Percentiles rank a stretch among this genome's conserved stretches.
phyloP scores from a whole-genome alignment of 92 coral and sea anemone genomes.

The Metridium senile region DNA sequence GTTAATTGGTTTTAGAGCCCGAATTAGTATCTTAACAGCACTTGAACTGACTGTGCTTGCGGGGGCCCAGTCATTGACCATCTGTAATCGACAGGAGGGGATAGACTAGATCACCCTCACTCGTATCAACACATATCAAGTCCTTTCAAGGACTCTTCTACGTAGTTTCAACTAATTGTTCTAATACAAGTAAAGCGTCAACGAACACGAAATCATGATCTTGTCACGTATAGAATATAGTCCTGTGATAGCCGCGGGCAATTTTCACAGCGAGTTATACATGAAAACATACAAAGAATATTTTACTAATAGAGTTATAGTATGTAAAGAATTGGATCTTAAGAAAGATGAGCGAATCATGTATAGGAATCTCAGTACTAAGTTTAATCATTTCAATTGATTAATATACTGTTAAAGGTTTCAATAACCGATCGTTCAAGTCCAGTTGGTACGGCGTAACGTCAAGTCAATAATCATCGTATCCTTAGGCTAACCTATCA shows the following conservation, averaged over 20 bases:
- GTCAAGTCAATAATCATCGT: neutral
- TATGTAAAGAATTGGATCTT: neutral
- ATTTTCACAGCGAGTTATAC: neutral
- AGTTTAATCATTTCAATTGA: neutral
- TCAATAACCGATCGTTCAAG: conserved; percentile 9
- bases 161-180: neutral
- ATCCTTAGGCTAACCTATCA: conserved; percentile 32
- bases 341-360: neutral
- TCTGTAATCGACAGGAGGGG: conserved; percentile 31
- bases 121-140: conserved; percentile 2
- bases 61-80: conserved; percentile 11
- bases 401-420: neutral
- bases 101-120: neutral
- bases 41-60: conserved; percentile 28
- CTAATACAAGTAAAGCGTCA: neutral
- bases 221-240: neutral
- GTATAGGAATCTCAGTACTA: neutral
- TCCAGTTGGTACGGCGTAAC: neutral
- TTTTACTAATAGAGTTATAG: neutral
- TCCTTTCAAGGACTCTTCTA: neutral
- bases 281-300: neutral
- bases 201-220: conserved; percentile 8
- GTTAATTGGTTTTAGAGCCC: conserved; percentile 31
- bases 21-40: conserved; percentile 29
- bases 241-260: conserved; percentile 7